phyloP scores from a whole-genome alignment of 2,113 vertebrate genomes.

The Agapornis roseicollis region DNA sequence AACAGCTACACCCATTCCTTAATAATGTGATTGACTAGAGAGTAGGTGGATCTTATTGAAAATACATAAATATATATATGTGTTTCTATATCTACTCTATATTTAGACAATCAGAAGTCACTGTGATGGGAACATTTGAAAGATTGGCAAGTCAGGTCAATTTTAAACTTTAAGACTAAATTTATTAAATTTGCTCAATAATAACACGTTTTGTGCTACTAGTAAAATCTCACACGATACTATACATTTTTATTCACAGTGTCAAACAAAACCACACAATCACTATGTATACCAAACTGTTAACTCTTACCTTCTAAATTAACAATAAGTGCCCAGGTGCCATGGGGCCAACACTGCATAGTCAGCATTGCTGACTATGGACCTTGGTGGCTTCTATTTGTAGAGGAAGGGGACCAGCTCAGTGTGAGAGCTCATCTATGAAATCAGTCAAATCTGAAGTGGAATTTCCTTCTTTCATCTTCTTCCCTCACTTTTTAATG shows the following conservation, averaged over 20 bases:
- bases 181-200: neutral
- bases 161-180: neutral
- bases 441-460: neutral
- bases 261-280: neutral
- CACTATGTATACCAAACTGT: neutral
- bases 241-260: neutral
- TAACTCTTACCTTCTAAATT: neutral
- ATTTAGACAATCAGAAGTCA: neutral
- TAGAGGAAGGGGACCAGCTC: neutral
- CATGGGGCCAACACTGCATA: neutral
- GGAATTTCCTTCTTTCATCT: neutral
- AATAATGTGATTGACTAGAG: neutral
- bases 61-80: neutral
- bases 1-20: neutral
- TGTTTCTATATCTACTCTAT: neutral
- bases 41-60: neutral
- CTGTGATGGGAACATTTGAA: neutral
- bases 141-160: neutral
- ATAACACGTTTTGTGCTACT: neutral
- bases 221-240: neutral
- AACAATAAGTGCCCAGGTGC: neutral
- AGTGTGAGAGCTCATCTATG: neutral
- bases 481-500: neutral
- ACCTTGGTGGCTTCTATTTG: neutral
- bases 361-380: neutral